phyloP scores from a whole-genome alignment of 2,113 vertebrate species.

The Phodopus roborovskii region DNA sequence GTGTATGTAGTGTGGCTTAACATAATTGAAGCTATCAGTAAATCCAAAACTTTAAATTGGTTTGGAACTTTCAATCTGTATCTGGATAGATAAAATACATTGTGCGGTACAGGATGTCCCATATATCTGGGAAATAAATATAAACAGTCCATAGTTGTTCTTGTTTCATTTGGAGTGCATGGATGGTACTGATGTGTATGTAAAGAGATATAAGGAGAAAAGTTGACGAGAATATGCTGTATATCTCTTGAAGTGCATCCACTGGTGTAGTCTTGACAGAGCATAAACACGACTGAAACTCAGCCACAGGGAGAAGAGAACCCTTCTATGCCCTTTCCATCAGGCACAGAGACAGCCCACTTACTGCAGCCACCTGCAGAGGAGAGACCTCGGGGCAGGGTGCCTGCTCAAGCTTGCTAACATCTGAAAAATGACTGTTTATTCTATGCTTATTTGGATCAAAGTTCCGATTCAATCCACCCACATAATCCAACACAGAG shows the following conservation, averaged over 20 bases:
- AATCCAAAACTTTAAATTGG: conserved; percentile 42
- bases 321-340: background rate
- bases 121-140: background rate
- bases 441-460: conserved; percentile 5
- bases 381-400: background rate
- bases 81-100: conserved; percentile 21
- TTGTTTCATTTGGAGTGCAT: background rate
- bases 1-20: background rate
- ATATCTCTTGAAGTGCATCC: background rate
- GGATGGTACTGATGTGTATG: background rate
- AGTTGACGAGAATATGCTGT: background rate
- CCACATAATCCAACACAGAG: background rate
- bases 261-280: background rate
- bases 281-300: background rate
- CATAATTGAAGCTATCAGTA: background rate
- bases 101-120: too few relatives aligned
- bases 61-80: conserved; percentile 18
- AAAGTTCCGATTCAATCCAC: background rate
- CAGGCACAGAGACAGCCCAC: background rate
- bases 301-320: background rate
- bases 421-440: background rate
- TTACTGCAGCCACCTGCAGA: background rate
- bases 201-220: background rate
- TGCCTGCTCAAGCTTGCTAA: background rate
- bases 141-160: background rate